Evolutionary conservation across 2,888 invertebrate species (phyloP).

Genomic region (Thyatira batis): DNA sequence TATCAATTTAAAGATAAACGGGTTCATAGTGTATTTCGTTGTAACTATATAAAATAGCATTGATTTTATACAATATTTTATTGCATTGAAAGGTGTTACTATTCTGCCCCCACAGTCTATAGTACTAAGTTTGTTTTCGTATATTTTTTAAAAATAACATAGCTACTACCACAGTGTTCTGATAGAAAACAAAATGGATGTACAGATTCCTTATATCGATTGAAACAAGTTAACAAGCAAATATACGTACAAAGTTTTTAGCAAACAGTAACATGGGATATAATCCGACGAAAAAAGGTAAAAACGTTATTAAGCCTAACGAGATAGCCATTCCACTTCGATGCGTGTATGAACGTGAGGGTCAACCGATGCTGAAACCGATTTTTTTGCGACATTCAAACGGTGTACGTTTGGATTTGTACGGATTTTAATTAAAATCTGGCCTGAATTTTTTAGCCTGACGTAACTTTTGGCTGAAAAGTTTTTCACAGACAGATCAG

Average conservation of each 20-base stretch:
- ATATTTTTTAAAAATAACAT: too few relatives aligned
- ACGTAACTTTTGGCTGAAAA: background rate
- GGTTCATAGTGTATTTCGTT: too few relatives aligned
- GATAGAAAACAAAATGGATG: too few relatives aligned
- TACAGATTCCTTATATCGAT: too few relatives aligned
- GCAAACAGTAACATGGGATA: slow-evolving; percentile 22
- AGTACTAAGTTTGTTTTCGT: too few relatives aligned
- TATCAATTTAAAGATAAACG: too few relatives aligned
- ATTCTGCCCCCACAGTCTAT: too few relatives aligned
- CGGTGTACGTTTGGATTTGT: background rate
- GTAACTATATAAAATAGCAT: too few relatives aligned
- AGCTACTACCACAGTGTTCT: too few relatives aligned
- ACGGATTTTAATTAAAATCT: slow-evolving; percentile 15
- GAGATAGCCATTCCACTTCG: slow-evolving; percentile 35
- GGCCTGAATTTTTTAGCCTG: background rate
- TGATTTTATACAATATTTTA: too few relatives aligned
- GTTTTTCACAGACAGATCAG: background rate
- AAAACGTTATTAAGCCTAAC: slow-evolving; percentile 41
- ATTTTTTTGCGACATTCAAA: slow-evolving; percentile 7
- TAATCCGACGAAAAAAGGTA: slow-evolving; percentile 30
- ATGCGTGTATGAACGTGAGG: slow-evolving; percentile 27
- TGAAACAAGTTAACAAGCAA: background rate
- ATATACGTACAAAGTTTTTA: background rate
- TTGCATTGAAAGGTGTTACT: too few relatives aligned
- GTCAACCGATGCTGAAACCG: slow-evolving; percentile 21